Evolutionary conservation across 2,113 vertebrate genomes (phyloP).

Genomic region (Rhinolophus ferrumequinum): DNA sequence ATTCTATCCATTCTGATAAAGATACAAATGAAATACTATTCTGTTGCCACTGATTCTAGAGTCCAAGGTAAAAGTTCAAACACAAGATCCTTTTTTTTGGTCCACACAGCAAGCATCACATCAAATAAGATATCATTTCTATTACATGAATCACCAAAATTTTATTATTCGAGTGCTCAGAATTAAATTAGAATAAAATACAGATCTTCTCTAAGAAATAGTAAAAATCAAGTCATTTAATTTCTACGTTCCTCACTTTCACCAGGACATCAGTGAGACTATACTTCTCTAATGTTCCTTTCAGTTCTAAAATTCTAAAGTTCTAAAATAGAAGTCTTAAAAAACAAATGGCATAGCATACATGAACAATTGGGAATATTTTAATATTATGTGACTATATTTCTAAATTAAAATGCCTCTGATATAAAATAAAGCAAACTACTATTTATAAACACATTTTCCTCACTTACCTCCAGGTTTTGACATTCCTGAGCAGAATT

Average conservation of each 20-base stretch:
- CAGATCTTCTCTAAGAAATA: slow-evolving; percentile 26
- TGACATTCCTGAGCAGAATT: slow-evolving; percentile 93
- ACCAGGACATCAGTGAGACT: not conserved
- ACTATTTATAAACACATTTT: not conserved
- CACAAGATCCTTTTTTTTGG: not conserved
- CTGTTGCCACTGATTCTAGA: not conserved
- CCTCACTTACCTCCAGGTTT: slow-evolving; percentile 88
- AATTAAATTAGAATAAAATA: slow-evolving; percentile 37
- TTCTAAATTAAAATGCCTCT: slow-evolving; percentile 36
- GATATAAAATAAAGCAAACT: not conserved
- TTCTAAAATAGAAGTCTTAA: not conserved
- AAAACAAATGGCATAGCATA: not conserved
- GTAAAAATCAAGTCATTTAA: slow-evolving; percentile 19
- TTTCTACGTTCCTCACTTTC: not conserved
- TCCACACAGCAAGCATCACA: not conserved
- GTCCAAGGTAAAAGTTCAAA: not conserved
- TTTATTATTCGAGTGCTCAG: not conserved
- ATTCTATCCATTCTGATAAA: not conserved
- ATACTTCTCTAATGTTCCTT: not conserved
- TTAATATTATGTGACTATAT: not conserved
- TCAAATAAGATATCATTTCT: not conserved
- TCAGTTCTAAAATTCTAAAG: not conserved
- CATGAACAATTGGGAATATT: not conserved
- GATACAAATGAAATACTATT: not conserved
- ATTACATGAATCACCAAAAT: not conserved